A percentile compares a stretch with the other conserved stretches of the same genome.
Conservation (phyloP, 2,888 invertebrate species). For the Candidula unifasciata region DNA sequence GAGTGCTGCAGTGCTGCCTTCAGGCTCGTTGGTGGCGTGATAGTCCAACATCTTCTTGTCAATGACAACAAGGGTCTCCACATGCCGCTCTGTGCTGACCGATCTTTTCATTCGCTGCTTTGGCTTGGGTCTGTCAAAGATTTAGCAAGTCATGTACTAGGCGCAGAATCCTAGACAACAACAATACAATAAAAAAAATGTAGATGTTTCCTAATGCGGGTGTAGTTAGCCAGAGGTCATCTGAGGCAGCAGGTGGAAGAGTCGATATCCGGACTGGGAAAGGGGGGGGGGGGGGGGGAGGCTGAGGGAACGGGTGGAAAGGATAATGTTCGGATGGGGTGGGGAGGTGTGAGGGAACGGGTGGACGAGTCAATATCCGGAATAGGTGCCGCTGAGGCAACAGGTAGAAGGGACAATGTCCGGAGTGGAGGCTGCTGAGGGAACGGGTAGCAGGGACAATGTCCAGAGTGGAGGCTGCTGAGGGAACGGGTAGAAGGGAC, state of each 20-base stretch:
- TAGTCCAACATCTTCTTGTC: slow-evolving; percentile 74
- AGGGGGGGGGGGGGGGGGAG: neutral
- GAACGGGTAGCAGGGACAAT: neutral
- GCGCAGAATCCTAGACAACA: no score
- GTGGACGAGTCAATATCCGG: no score
- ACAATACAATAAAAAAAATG: neutral
- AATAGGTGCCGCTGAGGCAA: neutral
- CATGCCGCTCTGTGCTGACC: slow-evolving; percentile 65
- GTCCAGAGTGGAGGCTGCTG: no score
- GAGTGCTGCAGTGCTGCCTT: slow-evolving; percentile 78
- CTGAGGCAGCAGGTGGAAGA: no score
- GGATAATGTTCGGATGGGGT: no score
- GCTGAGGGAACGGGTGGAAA: no score
- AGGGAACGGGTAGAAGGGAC: neutral
- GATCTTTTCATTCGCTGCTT: slow-evolving; percentile 43
- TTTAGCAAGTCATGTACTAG: neutral
- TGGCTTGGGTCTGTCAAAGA: neutral
- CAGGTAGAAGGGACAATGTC: no score
- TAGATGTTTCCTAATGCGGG: neutral
- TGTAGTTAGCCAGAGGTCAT: neutral
- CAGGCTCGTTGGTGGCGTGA: slow-evolving; percentile 82
- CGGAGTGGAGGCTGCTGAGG: neutral
- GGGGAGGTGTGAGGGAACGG: neutral
- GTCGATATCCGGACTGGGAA: no score
- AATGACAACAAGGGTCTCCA: slow-evolving; percentile 76